Evolutionary conservation across 1,140 invertebrate species (phyloP), one percentile per base, ranked within the genome.

Genomic region (Calliphora vicina): DNA sequence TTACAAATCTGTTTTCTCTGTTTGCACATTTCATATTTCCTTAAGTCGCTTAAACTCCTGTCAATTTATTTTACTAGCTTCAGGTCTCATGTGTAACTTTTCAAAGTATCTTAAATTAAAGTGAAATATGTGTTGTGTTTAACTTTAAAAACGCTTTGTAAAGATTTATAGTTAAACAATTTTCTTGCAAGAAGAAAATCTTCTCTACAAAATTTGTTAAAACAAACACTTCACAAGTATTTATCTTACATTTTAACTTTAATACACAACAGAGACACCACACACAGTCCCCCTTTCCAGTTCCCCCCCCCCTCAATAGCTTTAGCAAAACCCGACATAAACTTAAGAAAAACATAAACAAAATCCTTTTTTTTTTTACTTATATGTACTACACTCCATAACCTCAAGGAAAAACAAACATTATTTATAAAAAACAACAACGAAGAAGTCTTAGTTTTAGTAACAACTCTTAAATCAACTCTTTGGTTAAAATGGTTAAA

Each of bases 111-210:
- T 35, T 35, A 35, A 35, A 35, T 35, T 35, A 35, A 35, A 35
- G 35, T 35, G 35, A 35, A 35, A 35, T 35, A 35, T 35, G n/a
- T n/a, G n/a, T n/a, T n/a, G n/a, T n/a, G 50, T n/a, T 17, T n/a
- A 57, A 57, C 0, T 57, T 57, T 57, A 57, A 57, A 57, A 57
- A 17, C 50, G n/a, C 50, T 57, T 57, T 17, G 15, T n/a, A 57
- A 57, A 57, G 50, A 57, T 57, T 57, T 57, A n/a, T n/a, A n/a
- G 50, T n/a, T 57, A 57, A 57, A 57, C 50, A 57, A 57, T 57
- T 57, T 57, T 17, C n/a, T 57, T n/a, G 12, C 6, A 57, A 17
- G 15, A 57, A 10, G 15, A 57, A 17, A 15, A 57, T 35, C 35
- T 35, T 35, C 15, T n/a, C 43, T 12, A 45, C 43, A 57, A 13